A percentile compares a stretch with the other conserved stretches of the same genome.
Conservation (phyloP, 2,113 vertebrate genomes). For the Aix galericulata region DNA sequence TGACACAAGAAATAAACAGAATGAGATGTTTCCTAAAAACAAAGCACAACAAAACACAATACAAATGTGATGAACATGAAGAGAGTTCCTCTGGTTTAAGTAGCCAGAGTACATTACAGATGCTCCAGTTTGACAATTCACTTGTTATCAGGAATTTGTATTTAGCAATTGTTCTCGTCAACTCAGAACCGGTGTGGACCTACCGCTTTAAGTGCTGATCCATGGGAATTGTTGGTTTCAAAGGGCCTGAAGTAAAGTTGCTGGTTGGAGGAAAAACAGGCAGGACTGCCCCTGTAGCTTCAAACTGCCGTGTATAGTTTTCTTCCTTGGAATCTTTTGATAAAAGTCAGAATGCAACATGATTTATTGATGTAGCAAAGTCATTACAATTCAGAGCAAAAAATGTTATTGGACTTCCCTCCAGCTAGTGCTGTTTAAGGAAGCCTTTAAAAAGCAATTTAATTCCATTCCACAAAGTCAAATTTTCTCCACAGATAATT, state of each 20-base stretch:
- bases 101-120: not conserved
- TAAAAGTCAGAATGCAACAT: constrained; percentile 68
- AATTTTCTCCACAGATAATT: constrained; percentile 80
- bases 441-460: constrained; percentile 80
- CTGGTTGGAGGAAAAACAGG: not conserved
- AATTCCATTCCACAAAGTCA: constrained; percentile 75
- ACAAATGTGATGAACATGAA: not conserved
- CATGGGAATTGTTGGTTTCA: not conserved
- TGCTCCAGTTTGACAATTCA: not conserved
- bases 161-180: not conserved
- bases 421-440: constrained; percentile 70
- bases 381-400: constrained; percentile 71
- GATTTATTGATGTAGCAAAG: constrained; percentile 73
- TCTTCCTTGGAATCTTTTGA: constrained; percentile 65
- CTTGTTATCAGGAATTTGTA: not conserved
- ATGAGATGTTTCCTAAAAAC: not conserved
- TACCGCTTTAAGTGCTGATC: constrained; percentile 54
- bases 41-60: not conserved
- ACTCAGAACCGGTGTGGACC: constrained; percentile 7
- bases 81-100: not conserved
- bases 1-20: not conserved
- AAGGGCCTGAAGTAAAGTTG: constrained; percentile 21
- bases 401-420: constrained; percentile 72
- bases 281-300: constrained; percentile 12
- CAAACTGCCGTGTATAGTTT: constrained; percentile 38